phyloP scores from a whole-genome alignment of 2,888 invertebrate species.

The Polylopha cassiicola region DNA sequence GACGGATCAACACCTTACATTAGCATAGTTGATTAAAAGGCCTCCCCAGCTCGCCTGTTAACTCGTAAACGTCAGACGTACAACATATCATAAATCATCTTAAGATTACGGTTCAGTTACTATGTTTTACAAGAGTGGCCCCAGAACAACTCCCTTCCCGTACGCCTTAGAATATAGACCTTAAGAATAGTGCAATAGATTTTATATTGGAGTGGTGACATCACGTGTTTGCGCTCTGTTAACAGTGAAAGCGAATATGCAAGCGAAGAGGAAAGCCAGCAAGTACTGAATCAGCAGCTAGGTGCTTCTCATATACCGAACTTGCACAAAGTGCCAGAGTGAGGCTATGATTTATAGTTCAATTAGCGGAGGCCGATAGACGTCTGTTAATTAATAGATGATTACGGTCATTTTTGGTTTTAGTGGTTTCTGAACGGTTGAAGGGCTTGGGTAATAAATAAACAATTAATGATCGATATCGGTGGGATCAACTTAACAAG shows the following conservation, averaged over 20 bases:
- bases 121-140: conserved; percentile 48
- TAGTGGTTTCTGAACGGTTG: conserved; percentile 8
- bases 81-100: conserved; percentile 75
- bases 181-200: conserved; percentile 25
- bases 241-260: conserved; percentile 40
- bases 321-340: conserved; percentile 46
- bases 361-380: conserved; percentile 62
- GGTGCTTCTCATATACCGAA: conserved; percentile 56
- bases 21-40: conserved; percentile 76
- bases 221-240: conserved; percentile 33
- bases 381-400: conserved; percentile 41
- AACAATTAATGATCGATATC: conserved; percentile 20
- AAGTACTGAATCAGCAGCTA: conserved; percentile 67
- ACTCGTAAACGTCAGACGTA: conserved; percentile 73
- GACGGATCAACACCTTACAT: conserved; percentile 69
- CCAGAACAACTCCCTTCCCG: conserved; percentile 36
- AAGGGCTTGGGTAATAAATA: conserved; percentile 20
- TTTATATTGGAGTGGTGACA: conserved; percentile 25
- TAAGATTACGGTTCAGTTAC: conserved; percentile 69
- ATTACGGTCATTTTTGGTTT: conserved; percentile 26
- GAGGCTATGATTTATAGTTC: conserved; percentile 66
- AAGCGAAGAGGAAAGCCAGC: conserved; percentile 57
- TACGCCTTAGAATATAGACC: conserved; percentile 29
- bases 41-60: conserved; percentile 64
- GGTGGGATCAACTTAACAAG: conserved; percentile 14